Evolutionary conservation across 2,888 invertebrate species (phyloP), one percentile per base, ranked within the genome.

Genomic region (Caenorhabditis sp.): DNA sequence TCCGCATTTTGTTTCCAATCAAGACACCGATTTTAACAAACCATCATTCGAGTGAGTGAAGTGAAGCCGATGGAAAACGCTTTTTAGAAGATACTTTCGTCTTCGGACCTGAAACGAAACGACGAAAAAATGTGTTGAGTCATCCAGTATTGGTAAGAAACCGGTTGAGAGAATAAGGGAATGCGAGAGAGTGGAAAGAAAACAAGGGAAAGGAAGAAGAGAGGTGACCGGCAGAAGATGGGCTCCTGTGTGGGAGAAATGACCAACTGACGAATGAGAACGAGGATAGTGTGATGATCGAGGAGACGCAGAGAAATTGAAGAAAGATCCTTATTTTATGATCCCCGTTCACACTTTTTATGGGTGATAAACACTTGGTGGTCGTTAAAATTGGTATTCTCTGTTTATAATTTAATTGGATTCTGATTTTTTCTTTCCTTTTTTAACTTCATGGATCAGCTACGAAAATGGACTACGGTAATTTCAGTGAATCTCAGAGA

Each of bases 1-100:
- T 63, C 56, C 70, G 81, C 81, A 81, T 81, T 74, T 80, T 70
- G n/a, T n/a, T 35, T 38, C 12, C 12, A 0, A 31, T 49, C 35
- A 10, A 1, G 26, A 26, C n/a, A 6, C 47, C 24, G 24, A 61
- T 66, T 54, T 79, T 28, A 79, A 72, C 44, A 51, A 31, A 14
- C 56, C 79, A 79, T 70, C 79, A 64, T 79, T 69, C 24, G 28
- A 22, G 61, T 19, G 16, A 24, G 26, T 10, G 38, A 35, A 6
- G 47, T 47, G 54, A 35, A 54, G 38, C 22, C 10, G 41, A 58
- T 26, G 6, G 26, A 6, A 70, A 28, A 16, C 12, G 19, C 26
- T 49, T 22, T 41, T 24, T n/a, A n/a, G n/a, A 38, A 26, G 26
- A 24, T 26, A 7, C 8, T 54, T 69, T 56, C 35, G 38, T 24